phyloP scores from a whole-genome alignment of 2,113 vertebrate species.

The Phalacrocorax carbo region DNA sequence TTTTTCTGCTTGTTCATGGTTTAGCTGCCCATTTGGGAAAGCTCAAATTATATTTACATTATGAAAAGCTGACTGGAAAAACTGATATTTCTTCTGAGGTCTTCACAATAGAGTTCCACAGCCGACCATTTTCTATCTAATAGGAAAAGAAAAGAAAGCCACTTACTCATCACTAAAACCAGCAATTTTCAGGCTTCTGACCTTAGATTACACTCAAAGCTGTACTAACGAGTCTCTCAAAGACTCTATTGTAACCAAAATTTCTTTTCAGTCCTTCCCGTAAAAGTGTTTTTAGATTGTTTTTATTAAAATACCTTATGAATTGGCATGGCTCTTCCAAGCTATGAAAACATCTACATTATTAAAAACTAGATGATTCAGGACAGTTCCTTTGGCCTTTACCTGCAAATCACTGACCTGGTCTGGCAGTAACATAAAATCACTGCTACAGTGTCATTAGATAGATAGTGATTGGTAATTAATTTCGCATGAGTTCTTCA shows the following conservation, averaged over 20 bases:
- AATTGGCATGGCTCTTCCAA: neutral
- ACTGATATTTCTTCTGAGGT: slow-evolving; percentile 43
- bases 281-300: neutral
- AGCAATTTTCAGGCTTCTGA: slow-evolving; percentile 19
- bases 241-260: neutral
- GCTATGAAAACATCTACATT: neutral
- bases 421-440: neutral
- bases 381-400: neutral
- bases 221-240: neutral
- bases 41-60: slow-evolving; percentile 83
- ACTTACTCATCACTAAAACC: slow-evolving; percentile 43
- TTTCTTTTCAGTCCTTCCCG: neutral
- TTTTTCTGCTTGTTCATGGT: slow-evolving; percentile 81
- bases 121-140: slow-evolving; percentile 81
- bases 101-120: slow-evolving; percentile 73
- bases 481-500: neutral
- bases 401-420: neutral
- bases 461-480: neutral
- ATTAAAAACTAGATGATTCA: neutral
- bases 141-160: slow-evolving; percentile 58
- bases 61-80: slow-evolving; percentile 72
- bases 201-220: neutral
- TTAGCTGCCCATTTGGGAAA: slow-evolving; percentile 73
- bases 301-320: neutral
- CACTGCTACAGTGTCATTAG: neutral